Evolutionary conservation across 2,797 vertebrate genomes (phyloP), one percentile per base, ranked within the genome.

Genomic region (Eospalax fontanierii): DNA sequence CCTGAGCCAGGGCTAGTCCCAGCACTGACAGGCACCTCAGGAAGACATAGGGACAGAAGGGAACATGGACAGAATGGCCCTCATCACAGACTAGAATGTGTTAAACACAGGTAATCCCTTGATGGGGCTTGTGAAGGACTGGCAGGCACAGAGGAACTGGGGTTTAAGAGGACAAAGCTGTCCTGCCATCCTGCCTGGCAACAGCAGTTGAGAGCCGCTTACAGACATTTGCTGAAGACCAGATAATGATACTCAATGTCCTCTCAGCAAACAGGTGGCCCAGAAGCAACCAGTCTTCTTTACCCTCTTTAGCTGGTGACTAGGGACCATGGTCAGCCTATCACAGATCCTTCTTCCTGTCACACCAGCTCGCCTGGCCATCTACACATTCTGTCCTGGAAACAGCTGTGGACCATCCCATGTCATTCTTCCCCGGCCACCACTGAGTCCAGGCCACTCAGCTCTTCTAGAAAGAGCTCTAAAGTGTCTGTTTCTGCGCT

Each of bases 231-330:
- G 11, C 1, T 2, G 22, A 59, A 71, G 70, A 84, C 40, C 24
- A 9, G 57, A 30, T 2, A 9, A 4, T 0, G 38, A 9, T 0
- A 30, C 24, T 40, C 40, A 16, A 28, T 18, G 35, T 2, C 82
- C 46, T 26, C 35, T 38, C 63, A 12, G 46, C 30, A 4, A 7
- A 4, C 61, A 38, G 18, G 74, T 0, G 10, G 33, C 43, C 19
- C 6, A 1, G n/a, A 70, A 68, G 6, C 24, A 21, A 0, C 61
- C 19, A 3, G 15, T 24, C 4, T 81, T 11, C 9, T 16, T 46
- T 19, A 43, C 19, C 70, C 28, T 63, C 79, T 81, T 30, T 30
- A 59, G 46, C 71, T 16, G 6, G 8, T 6, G 46, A 11, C 3
- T 4, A 7, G 66, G 75, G 28, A 14, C 50, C 2, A 0, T 50